Evolutionary conservation across 92 coral and sea anemone genomes (phyloP), one percentile per base, ranked within the genome.

Genomic region (Palythoa grandiflora): DNA sequence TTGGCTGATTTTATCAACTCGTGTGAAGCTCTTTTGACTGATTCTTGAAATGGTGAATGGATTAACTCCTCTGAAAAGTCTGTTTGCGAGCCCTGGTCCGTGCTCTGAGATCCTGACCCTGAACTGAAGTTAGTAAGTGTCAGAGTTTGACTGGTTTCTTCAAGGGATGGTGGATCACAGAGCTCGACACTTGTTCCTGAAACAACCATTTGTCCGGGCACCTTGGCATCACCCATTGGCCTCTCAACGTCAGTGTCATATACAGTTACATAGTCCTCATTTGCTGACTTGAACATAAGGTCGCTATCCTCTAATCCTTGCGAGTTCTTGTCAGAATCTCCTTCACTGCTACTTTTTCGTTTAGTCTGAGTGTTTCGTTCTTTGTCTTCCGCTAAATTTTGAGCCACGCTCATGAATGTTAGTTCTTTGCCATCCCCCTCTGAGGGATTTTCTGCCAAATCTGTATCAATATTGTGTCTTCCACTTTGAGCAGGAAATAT

Each of bases 201-300:
- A 60, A 79, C 21, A 40, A 88, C 89, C 28, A 68, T 87, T 3
- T 75, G 80, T 19, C 83, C 76, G 19, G 88, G 61, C 5, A 17
- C 19, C 54, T 19, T 21, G 38, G 19, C 38, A 13, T 28, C 80
- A 19, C 71, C n/a, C 5, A 6, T 0, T 48, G 79, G 40, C 48
- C 50, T 63, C 28, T 71, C 85, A 19, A 88, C 60, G 73, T 95
- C 96, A 14, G 96, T 87, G 38, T 88, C 96, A 71, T 81, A 85
- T 10, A 95, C 98, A 12, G 96, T 95, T 4, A 95, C 98, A 90
- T 95, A 95, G 21, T 95, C 98, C 40, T 95, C 98, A 60, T 95
- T 95, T 1, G 98, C 98, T 15, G 98, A 95, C 76, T 86, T 88
- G 59, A 95, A 95, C 92, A 94, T 84, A 3, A 91, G 71, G 79